Evolutionary conservation across 2,113 vertebrate genomes (phyloP).

Genomic region (Phocoena sinus): DNA sequence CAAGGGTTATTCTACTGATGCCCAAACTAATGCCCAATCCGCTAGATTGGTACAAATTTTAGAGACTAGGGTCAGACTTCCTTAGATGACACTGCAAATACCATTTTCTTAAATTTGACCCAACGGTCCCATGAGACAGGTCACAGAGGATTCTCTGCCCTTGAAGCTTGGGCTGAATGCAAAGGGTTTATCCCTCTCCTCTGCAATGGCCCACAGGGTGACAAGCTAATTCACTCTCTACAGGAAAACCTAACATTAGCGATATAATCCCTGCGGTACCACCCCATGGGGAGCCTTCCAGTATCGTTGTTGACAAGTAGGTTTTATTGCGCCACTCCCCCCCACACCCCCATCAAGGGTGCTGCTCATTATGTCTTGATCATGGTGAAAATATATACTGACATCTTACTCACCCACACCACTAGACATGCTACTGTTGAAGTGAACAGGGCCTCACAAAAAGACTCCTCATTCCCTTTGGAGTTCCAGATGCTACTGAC

Average conservation of each 20-base stretch:
- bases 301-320: background rate
- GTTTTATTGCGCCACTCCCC: background rate
- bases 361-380: background rate
- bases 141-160: background rate
- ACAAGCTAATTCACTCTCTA: background rate
- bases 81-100: background rate
- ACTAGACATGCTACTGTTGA: background rate
- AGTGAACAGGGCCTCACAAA: background rate
- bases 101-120: background rate
- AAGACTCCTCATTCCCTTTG: background rate
- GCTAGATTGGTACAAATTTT: background rate
- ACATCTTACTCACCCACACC: background rate
- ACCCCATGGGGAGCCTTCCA: background rate
- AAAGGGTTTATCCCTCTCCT: background rate
- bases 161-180: background rate
- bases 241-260: background rate
- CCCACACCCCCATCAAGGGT: background rate
- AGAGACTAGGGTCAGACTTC: background rate
- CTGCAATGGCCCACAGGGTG: background rate
- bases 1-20: background rate
- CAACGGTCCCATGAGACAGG: background rate
- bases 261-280: background rate
- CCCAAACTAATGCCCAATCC: background rate
- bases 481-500: background rate
- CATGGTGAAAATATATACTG: background rate